Percentiles rank a stretch among this genome's conserved stretches.
Conservation (phyloP, 2,113 vertebrate species). For the Phrynosoma blainvillii region DNA sequence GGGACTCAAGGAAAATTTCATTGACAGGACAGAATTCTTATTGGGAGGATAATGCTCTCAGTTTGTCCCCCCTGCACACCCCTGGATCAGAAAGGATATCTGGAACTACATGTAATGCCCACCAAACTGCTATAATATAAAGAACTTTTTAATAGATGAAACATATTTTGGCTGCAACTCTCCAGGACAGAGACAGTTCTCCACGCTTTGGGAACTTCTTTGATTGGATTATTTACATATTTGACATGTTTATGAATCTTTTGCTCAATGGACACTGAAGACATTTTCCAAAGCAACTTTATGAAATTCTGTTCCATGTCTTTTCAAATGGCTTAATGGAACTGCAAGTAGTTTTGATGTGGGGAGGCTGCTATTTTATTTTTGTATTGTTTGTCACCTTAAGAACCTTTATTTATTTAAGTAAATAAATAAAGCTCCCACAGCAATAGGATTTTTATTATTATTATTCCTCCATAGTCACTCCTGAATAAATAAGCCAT, state of each 20-base stretch:
- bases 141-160: background rate
- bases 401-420: too few species aligned
- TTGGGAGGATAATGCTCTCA: too few species aligned
- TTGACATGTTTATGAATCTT: background rate
- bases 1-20: too few species aligned
- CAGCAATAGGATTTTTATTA: background rate
- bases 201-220: background rate
- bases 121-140: background rate
- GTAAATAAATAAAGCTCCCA: background rate
- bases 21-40: too few species aligned
- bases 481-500: slow-evolving; percentile 17
- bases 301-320: background rate
- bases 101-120: too few species aligned
- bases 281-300: background rate
- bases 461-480: slow-evolving; percentile 44
- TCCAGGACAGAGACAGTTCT: background rate
- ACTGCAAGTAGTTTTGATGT: background rate
- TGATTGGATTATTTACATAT: background rate
- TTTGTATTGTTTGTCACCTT: background rate
- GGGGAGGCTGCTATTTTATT: background rate
- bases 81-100: too few species aligned
- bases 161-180: background rate
- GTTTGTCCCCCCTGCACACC: too few species aligned
- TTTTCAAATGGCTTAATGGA: background rate
- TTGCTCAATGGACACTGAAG: background rate